Base-by-base conservation (phyloP, 2,113 vertebrate genomes). In the Himantopus leucocephalus region DNA sequence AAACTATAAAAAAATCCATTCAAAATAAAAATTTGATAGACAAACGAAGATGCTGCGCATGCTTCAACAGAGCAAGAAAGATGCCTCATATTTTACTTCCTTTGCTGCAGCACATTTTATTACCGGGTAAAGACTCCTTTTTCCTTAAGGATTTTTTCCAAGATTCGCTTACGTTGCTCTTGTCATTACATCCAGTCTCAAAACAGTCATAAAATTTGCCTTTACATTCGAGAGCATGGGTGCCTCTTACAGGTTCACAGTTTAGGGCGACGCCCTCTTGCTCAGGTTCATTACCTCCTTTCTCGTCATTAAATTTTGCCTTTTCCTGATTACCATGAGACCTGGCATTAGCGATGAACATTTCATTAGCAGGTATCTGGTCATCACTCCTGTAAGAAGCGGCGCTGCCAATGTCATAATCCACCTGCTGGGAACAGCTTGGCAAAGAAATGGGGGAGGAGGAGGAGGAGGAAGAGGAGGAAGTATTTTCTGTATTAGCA, bases 101-200 rank as follows among this genome's bases (percentile, higher is more conserved):
- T 97, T 97, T 98, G 97, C 97, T 97, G 93, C 98, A 98, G 97
- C 98, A 98, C 85, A 94, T 96, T 97, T 98, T 98, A 95, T 96
- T 97, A 93, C 94, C 97, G 6, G 98, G 96, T 92, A 97, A 96
- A 92, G 96, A 91, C 89, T 98, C 98, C 97, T 95, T 98, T 97
- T 96, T 99, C 98, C 96, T 95, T 59, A 97, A 95, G 83, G 96
- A 98, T 94, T 98, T 98, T 94, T 98, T 98, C 98, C 98, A 98
- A 88, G 97, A 98, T 95, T 98, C 99, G 27, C 97, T 98, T 50
- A 81, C 2, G 78, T 94, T 97, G 96, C 63, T 97, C 95, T 98
- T 98, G 74, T 98, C 97, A 82, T 95, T 96, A 92, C 96, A 97
- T 94, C 96, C 98, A 73, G 98, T 97, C 95, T 98, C 98, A 96